Conservation (phyloP, 2,888 invertebrate genomes). For the Steromphala cineraria region DNA sequence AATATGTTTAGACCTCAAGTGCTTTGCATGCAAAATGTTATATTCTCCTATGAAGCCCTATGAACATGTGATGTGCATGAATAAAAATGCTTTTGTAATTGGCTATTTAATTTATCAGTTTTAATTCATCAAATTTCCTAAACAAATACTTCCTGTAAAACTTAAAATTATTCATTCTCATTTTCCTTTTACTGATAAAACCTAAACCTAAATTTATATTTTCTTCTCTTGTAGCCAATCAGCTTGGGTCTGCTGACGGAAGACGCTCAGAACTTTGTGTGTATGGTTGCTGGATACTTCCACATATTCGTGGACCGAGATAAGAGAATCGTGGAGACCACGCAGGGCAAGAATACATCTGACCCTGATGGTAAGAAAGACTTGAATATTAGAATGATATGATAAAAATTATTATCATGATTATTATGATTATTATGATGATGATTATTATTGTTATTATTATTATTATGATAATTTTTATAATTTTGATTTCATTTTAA, state of each 20-base stretch:
- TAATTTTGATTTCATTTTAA: no score
- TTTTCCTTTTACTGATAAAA: no score
- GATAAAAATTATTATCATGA: no score
- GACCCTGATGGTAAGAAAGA: conserved; percentile 62
- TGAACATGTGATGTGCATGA: neutral
- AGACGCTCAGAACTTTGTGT: conserved; percentile 74
- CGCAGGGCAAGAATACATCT: conserved; percentile 61
- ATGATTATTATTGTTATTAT: no score
- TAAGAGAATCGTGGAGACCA: conserved; percentile 75
- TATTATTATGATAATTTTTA: no score
- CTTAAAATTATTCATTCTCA: no score
- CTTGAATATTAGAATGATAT: neutral
- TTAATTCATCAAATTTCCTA: no score
- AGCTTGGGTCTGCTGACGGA: conserved; percentile 70
- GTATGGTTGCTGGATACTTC: conserved; percentile 73
- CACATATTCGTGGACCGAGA: conserved; percentile 77
- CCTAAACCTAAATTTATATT: neutral
- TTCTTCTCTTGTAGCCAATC: conserved; percentile 47
- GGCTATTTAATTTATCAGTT: neutral
- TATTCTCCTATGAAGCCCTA: no score
- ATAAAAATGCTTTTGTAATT: neutral
- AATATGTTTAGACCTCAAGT: no score
- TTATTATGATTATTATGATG: no score
- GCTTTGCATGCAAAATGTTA: no score
- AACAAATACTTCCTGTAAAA: no score